Evolutionary conservation across 2,888 invertebrate genomes (phyloP), one percentile per base, ranked within the genome.

Genomic region (Drosophila merina): DNA sequence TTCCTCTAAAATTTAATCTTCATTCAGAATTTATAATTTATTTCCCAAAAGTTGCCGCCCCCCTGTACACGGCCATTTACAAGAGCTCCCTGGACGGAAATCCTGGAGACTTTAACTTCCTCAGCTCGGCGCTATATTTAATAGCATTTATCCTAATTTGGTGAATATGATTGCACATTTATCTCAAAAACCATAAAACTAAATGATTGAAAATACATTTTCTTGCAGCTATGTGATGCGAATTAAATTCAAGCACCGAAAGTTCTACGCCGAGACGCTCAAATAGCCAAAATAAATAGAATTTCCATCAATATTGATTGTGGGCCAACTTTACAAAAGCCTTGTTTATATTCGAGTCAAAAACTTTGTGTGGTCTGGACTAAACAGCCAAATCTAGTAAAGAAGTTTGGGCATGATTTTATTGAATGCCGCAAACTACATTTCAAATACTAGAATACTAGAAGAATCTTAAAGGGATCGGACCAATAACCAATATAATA

Each of bases 11-110:
- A 36, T 7, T 42, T 20, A 20, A 7, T 42, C 40, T 0, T 1
- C n/a, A n/a, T n/a, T n/a, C n/a, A n/a, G 7, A 20, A 14, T 42
- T 42, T 0, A 42, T 42, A 1, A 42, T 36, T 36, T 36, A 36
- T 12, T 36, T 12, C 4, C 10, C 1, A 33, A 33, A 9, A 81
- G 81, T 94, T 2, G 93, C 95, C 0, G 93, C 94, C 1, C 93
- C 95, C 0, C 71, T 95, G 0, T 96, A 94, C 89, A 94, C 94
- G 38, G 88, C 93, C 0, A 89, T 96, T n/a, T 96, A 96, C 79
- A 93, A 93, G 52, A 80, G 86, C 2, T 94, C 95, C 0, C 87
- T 95, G 38, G 75, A 90, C 0, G 90, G 89, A 0, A 93, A 93
- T 81, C 94, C 95, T 0, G 94, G 94, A 0, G 91, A 93, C 0